Conservation (phyloP, 2,113 vertebrate species). For the Mirounga angustirostris region DNA sequence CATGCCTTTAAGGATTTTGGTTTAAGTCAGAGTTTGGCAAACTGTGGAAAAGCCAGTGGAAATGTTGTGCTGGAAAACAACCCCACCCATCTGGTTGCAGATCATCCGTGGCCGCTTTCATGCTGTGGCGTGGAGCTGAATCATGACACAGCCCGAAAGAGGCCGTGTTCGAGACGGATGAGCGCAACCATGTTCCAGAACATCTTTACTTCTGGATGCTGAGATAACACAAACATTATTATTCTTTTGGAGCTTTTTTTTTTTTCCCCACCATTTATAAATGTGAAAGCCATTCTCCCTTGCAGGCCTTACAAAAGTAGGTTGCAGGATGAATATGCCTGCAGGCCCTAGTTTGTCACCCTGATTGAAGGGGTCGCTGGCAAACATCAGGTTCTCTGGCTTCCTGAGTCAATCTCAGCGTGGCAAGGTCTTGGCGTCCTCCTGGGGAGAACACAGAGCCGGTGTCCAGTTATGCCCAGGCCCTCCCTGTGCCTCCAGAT, state of each 20-base stretch:
- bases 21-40: neutral
- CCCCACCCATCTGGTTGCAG: fast-evolving
- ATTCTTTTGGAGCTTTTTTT: neutral
- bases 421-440: fast-evolving
- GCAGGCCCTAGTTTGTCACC: neutral
- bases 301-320: neutral
- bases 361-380: neutral
- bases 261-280: neutral
- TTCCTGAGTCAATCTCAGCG: neutral
- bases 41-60: neutral
- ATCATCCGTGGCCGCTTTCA: fast-evolving
- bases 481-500: no score
- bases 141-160: fast-evolving
- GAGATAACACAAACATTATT: neutral
- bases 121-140: fast-evolving
- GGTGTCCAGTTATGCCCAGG: fast-evolving
- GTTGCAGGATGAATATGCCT: fast-evolving
- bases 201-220: neutral
- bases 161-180: fast-evolving
- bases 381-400: neutral
- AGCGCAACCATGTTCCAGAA: fast-evolving
- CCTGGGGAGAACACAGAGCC: neutral
- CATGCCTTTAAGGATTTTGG: neutral
- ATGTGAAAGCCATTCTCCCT: neutral
- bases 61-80: neutral